A percentile compares a stretch with the other conserved stretches of the same genome.
These are phyloP conservation scores for Mechanitis mazaeus DNA, from an alignment of 2,888 invertebrate genomes.

Conservation along the genomic window DNA sequence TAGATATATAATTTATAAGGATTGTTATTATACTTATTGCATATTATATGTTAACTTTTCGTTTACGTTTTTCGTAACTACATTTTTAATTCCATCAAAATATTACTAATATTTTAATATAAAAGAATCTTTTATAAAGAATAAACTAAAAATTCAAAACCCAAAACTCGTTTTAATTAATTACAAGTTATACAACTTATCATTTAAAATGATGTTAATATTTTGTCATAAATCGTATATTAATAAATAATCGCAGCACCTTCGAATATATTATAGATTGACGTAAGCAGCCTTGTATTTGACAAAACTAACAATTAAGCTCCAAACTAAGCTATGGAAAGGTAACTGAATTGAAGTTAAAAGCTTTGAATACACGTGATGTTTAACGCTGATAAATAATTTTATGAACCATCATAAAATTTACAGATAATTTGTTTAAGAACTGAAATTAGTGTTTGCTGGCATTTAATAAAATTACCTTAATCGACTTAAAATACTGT, in stretches of 20 bases:
- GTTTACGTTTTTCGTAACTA: no score
- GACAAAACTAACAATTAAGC: conserved; percentile 28
- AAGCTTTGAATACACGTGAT: conserved; percentile 25
- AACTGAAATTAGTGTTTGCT: conserved; percentile 13
- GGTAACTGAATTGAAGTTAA: conserved; percentile 32
- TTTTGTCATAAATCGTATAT: conserved; percentile 3
- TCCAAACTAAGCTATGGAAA: conserved; percentile 32
- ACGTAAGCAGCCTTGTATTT: conserved; percentile 32
- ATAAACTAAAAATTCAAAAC: no score
- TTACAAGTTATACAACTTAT: no score
- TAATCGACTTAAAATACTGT: conserved; percentile 20
- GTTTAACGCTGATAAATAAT: conserved; percentile 8
- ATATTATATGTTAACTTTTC: no score
- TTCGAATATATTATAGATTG: conserved; percentile 17
- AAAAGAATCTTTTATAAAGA: no score
- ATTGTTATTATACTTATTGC: no score
- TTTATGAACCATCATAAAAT: conserved; percentile 6
- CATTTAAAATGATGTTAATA: neutral
- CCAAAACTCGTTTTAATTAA: no score
- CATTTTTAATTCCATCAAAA: no score
- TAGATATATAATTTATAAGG: no score
- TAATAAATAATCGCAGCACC: conserved; percentile 1
- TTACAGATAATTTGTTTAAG: neutral
- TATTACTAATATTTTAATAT: no score
- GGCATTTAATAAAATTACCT: conserved; percentile 23